phyloP scores from a whole-genome alignment of 2,888 invertebrate species.

The Microchrysa polita region DNA sequence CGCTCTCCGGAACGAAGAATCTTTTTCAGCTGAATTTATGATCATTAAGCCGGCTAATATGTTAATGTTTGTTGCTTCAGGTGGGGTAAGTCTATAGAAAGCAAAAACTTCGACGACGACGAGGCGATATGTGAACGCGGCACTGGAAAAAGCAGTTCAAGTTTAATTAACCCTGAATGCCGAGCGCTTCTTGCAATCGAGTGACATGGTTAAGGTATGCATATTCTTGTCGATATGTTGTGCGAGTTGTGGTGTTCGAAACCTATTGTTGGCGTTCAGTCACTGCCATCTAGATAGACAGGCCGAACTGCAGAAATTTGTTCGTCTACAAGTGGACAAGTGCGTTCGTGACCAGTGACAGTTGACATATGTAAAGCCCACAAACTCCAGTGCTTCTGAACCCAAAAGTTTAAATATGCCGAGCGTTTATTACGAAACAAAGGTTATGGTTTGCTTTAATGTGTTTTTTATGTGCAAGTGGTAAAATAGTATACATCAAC shows the following conservation, averaged over 20 bases:
- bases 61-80: background rate
- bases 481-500: no score
- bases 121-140: background rate
- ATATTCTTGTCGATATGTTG: background rate
- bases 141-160: background rate
- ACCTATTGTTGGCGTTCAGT: background rate
- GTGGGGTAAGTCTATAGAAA: slow-evolving; percentile 6
- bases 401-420: no score
- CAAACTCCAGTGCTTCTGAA: no score
- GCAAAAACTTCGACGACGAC: slow-evolving; percentile 11
- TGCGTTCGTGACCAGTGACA: no score
- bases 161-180: slow-evolving; percentile 10
- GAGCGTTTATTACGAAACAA: no score
- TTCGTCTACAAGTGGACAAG: no score
- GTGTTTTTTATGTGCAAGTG: no score
- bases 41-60: background rate
- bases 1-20: background rate
- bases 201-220: background rate
- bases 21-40: background rate
- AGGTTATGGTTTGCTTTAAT: no score
- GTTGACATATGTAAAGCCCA: no score
- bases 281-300: no score
- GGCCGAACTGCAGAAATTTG: no score
- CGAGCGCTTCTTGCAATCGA: background rate
- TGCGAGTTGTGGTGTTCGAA: background rate